phyloP scores from a whole-genome alignment of 2,113 vertebrate species.

The Delphinus delphis region DNA sequence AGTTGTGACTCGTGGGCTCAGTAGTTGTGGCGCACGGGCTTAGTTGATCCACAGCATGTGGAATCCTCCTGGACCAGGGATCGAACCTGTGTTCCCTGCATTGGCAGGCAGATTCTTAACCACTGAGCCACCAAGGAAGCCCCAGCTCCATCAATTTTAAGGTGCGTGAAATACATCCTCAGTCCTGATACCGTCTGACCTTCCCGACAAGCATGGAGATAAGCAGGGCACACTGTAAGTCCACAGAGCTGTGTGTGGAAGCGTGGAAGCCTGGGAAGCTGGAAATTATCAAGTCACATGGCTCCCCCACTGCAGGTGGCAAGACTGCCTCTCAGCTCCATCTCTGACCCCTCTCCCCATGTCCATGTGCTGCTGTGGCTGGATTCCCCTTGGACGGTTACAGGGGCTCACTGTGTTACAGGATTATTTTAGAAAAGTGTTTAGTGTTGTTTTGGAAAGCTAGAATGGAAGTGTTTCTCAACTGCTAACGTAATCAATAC shows the following conservation, averaged over 20 bases:
- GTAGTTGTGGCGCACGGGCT: no score
- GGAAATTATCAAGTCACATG: fast-evolving
- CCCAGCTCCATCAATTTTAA: fast-evolving
- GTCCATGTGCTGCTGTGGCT: fast-evolving
- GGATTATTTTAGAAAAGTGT: not conserved
- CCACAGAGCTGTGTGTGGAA: no score
- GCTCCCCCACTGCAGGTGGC: not conserved
- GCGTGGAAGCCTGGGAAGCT: fast-evolving
- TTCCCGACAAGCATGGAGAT: fast-evolving
- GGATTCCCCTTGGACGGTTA: fast-evolving
- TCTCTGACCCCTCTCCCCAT: no score
- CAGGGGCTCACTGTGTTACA: fast-evolving
- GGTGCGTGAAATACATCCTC: fast-evolving
- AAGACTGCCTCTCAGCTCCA: fast-evolving
- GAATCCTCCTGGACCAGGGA: no score
- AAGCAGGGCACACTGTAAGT: fast-evolving
- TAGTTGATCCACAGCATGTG: no score
- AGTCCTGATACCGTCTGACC: fast-evolving
- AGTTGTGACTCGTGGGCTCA: no score
- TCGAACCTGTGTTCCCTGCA: no score
- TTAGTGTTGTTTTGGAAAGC: no score
- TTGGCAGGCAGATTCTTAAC: no score
- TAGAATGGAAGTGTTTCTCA: not conserved
- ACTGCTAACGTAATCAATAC: fast-evolving
- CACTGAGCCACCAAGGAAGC: no score